Base-by-base conservation (phyloP, 2,888 invertebrate species). In the Pseudeuparius sepicola region DNA sequence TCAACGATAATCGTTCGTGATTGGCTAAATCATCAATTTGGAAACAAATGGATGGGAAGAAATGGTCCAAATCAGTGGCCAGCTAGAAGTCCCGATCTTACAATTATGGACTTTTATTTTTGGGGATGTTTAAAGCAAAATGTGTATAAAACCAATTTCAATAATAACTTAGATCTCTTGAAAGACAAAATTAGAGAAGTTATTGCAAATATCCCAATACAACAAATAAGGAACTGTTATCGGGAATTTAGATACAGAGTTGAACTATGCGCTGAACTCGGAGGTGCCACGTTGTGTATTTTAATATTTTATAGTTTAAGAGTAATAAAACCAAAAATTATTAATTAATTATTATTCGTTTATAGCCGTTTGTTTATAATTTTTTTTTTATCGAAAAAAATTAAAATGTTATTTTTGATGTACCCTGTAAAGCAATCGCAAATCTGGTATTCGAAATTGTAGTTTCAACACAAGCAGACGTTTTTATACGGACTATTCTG, bases 21-120 rank as follows among this genome's bases (percentile, higher is more conserved):
- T 20, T 35, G 35, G 29, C 17, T 35, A 28, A 23, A 31, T 31
- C 11, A 13, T 12, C 12, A 31, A 31, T 30, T 31, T 24, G 24
- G 31, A 9, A 15, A 31, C 13, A 31, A 36, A 36, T 31, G 24
- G 36, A 11, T 36, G 25, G 31, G 36, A 23, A 9, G 31, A 31
- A 31, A 31, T 31, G 25, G 24, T 25, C 24, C 24, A 24, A 17
- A 24, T 24, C 31, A 25, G 23, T 36, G 24, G 36, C 17, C 31
- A 24, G 31, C 36, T 36, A 20, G 20, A n/a, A n/a, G 20, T 20
- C 20, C n/a, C n/a, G n/a, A 20, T 20, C n/a, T 20, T n/a, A 20
- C 20, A 20, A 20, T 20, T 20, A 20, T 20, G 20, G 20, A 20
- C 20, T 20, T 20, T 20, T n/a, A 20, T 20, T 20, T 20, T 6